Base-by-base conservation (phyloP, 2,888 invertebrate species). In the Dicycla oo region DNA sequence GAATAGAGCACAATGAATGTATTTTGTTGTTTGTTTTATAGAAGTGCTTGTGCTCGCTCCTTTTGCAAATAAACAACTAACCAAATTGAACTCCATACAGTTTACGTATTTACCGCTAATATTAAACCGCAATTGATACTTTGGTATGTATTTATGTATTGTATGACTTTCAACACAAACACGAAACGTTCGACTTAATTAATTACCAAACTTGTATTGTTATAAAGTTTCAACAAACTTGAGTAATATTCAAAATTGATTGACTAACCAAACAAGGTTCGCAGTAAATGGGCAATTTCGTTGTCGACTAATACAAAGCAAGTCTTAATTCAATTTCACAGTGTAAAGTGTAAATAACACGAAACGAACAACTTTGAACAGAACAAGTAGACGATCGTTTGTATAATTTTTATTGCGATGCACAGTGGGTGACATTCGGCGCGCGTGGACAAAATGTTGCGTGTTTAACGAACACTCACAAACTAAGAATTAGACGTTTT, bases 401-500 rank as follows among this genome's bases (percentile, higher is more conserved):
- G 63, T 75, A 66, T 75, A 73, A 76, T 85, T 80, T 82, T 78
- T 72, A 82, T 58, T 56, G 66, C 57, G 71, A 77, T 83, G 75
- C 63, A 72, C 74, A 63, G 69, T 58, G 65, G 58, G 67, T 71
- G 71, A 81, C 72, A 61, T 65, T 53, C 26, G 23, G 38, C 34
- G 51, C 66, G 47, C 60, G 73, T 40, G 75, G 76, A 43, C 38
- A 51, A 62, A 83, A 62, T 58, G 70, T 87, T 58, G 87, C 88
- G 87, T 87, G 88, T 64, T 77, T 56, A 78, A 78, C 77, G 69
- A 76, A 80, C 85, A 86, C 88, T 88, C 86, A 86, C 86, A 85
- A 85, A 88, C 43, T 60, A 82, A 84, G 85, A 89, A 90, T 90
- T 90, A 89, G 87, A 89, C 87, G 87, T 88, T 90, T 90, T 87